Base-by-base conservation (phyloP, 2,797 vertebrate species). In the Acropternis orthonyx region DNA sequence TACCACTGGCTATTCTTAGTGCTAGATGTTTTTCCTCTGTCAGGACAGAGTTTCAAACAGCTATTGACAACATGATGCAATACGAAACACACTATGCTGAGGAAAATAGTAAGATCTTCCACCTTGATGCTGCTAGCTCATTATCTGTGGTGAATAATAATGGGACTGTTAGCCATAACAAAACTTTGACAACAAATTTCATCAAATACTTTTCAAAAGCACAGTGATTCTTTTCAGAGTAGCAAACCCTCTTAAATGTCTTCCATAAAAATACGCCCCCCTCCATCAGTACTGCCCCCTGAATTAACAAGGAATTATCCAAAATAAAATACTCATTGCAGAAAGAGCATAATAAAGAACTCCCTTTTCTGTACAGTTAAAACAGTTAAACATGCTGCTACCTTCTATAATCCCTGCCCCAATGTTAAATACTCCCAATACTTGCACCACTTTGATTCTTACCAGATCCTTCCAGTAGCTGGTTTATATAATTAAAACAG, bases 41-140 rank as follows among this genome's bases (percentile, higher is more conserved):
- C 43, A 85, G 68, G 66, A 48, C 54, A 28, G 62, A 89, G 69
- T 89, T 93, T 94, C 69, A 94, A 93, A 81, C 61, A 94, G 77
- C 88, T 89, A 28, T 63, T 65, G 81, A 84, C 63, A 86, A 66
- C 46, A 46, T 63, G 37, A 54, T 58, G 37, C 36, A 85, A 37
- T n/a, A n/a, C 28, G 41, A 36, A 51, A n/a, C 52, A 21, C 2
- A 10, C 34, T 56, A 1, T 27, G 39, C 58, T 66, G 26, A 89
- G 80, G 80, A 89, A 89, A 88, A 94, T 36, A 66, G 24, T 61
- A 75, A 65, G 52, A 26, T 61, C 66, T 96, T 95, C 63, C 72
- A 68, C 11, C 22, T 41, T 34, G 17, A 95, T 85, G 82, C 68
- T 92, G 49, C 67, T 88, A 58, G 56, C 51, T 73, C 27, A 13